Conservation (phyloP, 2,888 invertebrate species). For the Gastracanthus pulcherrimus region DNA sequence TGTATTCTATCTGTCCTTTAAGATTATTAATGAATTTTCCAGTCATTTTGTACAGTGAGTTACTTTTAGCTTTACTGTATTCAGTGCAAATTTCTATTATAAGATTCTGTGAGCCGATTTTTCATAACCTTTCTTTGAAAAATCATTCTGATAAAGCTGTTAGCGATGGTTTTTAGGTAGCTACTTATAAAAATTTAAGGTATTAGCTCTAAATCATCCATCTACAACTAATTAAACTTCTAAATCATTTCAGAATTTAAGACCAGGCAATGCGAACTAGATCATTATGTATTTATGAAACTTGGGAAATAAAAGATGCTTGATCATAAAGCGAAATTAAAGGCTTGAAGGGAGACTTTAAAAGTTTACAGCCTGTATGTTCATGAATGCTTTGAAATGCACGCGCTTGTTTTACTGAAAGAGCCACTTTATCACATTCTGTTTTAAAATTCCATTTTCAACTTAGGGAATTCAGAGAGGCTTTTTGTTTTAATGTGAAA, state of each 20-base stretch:
- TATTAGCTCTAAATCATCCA: no score
- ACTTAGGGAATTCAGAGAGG: constrained; percentile 23
- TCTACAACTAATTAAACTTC: no score
- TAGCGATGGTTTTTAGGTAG: no score
- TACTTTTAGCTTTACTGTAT: no score
- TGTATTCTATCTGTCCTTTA: no score
- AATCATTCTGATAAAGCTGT: no score
- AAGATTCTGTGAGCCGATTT: no score
- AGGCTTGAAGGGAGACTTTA: constrained; percentile 27
- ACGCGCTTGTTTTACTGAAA: constrained; percentile 26
- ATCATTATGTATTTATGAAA: background rate
- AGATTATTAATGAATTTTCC: no score
- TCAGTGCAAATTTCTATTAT: no score
- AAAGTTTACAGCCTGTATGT: constrained; percentile 5
- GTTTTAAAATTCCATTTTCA: constrained; percentile 51
- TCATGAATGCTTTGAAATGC: constrained; percentile 27
- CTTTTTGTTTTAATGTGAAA: constrained; percentile 40
- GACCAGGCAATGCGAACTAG: background rate
- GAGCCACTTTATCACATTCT: constrained; percentile 40
- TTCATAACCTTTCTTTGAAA: no score
- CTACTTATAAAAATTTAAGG: no score
- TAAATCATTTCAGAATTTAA: background rate
- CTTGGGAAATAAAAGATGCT: background rate
- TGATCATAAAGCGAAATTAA: constrained; percentile 27
- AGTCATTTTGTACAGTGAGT: no score